Conservation (phyloP, 1,140 invertebrate genomes). For the Musca domestica region DNA sequence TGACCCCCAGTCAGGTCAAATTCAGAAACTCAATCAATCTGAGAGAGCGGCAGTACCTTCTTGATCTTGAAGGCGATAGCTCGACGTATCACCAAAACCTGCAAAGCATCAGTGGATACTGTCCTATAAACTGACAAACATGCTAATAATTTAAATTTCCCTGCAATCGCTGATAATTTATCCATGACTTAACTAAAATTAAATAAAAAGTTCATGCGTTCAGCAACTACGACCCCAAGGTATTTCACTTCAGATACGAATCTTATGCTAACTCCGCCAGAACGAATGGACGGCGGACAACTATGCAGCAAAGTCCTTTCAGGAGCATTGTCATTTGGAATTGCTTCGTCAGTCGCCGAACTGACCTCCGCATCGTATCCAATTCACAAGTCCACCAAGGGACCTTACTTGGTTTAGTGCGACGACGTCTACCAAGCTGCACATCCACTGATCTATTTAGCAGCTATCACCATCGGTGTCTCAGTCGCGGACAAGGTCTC, state of each 20-base stretch:
- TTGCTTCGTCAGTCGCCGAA: not conserved
- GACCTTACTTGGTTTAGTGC: not conserved
- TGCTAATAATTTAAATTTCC: not conserved
- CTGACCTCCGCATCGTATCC: not conserved
- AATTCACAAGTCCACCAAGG: not conserved
- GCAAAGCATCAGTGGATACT: not conserved
- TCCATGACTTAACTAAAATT: no score
- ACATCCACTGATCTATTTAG: not conserved
- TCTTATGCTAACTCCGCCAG: not conserved
- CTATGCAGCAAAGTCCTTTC: no score
- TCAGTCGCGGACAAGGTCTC: not conserved
- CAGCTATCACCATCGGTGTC: not conserved
- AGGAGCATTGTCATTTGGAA: not conserved
- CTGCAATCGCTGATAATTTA: no score
- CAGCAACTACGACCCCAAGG: not conserved
- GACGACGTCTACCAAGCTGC: not conserved
- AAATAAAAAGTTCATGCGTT: not conserved
- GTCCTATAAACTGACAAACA: not conserved
- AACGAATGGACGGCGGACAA: not conserved
- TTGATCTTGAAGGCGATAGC: not conserved
- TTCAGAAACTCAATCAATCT: not conserved
- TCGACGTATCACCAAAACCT: not conserved
- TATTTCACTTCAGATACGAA: constrained; percentile 14
- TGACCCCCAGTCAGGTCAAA: no score
- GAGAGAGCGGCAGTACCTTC: not conserved